phyloP scores from a whole-genome alignment of 2,888 invertebrate species.

The Ectropis crepuscularia region DNA sequence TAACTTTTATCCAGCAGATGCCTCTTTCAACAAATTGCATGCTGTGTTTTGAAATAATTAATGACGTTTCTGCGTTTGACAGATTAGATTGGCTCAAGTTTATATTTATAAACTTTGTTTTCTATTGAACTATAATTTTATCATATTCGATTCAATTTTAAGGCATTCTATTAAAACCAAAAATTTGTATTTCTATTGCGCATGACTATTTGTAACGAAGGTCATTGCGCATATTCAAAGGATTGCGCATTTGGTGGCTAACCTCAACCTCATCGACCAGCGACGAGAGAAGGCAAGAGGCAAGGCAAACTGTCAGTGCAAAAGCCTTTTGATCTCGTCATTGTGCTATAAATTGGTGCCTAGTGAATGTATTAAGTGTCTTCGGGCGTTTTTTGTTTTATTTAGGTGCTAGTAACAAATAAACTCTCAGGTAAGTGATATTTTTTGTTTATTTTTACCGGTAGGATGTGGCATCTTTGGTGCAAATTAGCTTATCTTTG shows the following conservation, averaged over 20 bases:
- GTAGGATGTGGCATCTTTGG: conserved; percentile 24
- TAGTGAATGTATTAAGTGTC: conserved; percentile 76
- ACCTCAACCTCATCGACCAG: conserved; percentile 80
- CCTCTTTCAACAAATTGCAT: conserved; percentile 24
- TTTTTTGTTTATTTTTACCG: conserved; percentile 36
- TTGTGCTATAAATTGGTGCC: conserved; percentile 79
- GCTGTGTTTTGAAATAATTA: too few relatives aligned
- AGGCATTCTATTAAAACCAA: neutral
- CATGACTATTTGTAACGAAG: conserved; percentile 71
- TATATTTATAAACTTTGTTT: too few relatives aligned
- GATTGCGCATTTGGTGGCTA: conserved; percentile 81
- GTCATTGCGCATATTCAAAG: conserved; percentile 83
- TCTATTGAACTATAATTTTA: too few relatives aligned
- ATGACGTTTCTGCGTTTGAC: too few relatives aligned
- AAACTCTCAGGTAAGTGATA: conserved; percentile 67
- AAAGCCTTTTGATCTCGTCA: conserved; percentile 65
- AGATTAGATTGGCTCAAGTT: too few relatives aligned
- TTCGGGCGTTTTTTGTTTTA: conserved; percentile 63
- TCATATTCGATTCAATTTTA: neutral
- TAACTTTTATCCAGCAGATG: conserved; percentile 51
- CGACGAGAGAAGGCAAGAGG: conserved; percentile 53
- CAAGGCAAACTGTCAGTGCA: conserved; percentile 60
- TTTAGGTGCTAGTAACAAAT: conserved; percentile 63
- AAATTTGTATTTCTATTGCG: conserved; percentile 53
- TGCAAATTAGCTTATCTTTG: conserved; percentile 9